These are phyloP conservation scores for Protobothrops mucrosquamatus DNA, from an alignment of 2,113 vertebrate species.

Conservation along the genomic window DNA sequence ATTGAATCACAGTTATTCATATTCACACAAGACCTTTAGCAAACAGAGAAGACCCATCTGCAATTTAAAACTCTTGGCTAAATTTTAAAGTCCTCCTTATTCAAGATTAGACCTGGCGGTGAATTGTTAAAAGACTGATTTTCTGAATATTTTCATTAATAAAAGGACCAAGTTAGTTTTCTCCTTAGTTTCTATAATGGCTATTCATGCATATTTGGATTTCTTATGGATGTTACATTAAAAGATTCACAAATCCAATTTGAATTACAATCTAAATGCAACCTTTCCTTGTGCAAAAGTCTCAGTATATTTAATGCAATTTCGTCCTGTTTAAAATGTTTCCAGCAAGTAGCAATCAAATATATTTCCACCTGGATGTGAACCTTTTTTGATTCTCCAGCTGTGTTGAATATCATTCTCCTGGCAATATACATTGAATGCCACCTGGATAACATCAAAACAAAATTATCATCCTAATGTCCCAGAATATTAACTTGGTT, in stretches of 20 bases:
- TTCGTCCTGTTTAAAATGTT: conserved; percentile 35
- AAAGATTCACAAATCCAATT: conserved; percentile 10
- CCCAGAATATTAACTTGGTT: not conserved
- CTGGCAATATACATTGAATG: not conserved
- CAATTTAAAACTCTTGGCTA: conserved; percentile 61
- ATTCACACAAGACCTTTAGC: conserved; percentile 60
- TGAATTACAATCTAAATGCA: conserved; percentile 33
- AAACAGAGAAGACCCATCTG: conserved; percentile 51
- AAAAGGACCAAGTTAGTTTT: conserved; percentile 41
- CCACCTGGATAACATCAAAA: not conserved
- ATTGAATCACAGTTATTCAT: conserved; percentile 69
- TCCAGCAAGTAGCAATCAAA: conserved; percentile 41
- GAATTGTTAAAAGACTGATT: conserved; percentile 53
- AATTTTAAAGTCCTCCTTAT: conserved; percentile 39
- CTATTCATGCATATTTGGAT: conserved; percentile 34
- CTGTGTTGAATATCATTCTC: not conserved
- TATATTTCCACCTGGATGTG: not conserved
- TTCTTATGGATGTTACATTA: conserved; percentile 27
- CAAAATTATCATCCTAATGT: not conserved
- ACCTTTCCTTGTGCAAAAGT: conserved; percentile 3
- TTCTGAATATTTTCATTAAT: conserved; percentile 51
- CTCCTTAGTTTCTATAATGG: conserved; percentile 26
- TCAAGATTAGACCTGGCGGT: conserved; percentile 34
- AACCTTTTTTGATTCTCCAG: conserved; percentile 2
- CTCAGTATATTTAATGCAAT: conserved; percentile 7